phyloP scores from a whole-genome alignment of 30 jellyfish, hydroid and myxozoan genomes.

The Rhopilema esculentum region DNA sequence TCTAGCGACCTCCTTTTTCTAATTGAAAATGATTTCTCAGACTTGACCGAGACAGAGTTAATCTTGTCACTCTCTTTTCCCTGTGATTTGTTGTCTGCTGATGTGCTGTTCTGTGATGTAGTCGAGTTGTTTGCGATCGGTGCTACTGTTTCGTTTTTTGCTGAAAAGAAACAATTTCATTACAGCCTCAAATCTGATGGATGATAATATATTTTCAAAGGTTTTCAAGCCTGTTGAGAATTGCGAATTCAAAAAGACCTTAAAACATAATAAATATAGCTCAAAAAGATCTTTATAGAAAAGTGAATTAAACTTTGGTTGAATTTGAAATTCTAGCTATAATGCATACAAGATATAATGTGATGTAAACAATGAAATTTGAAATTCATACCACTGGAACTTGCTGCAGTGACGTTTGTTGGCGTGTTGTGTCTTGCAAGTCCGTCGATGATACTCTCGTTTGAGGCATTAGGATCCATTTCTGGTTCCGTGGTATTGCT shows the following conservation, averaged over 20 bases:
- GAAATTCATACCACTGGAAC: background rate
- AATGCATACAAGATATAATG: too few species aligned
- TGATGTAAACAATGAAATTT: too few species aligned
- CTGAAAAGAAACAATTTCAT: background rate
- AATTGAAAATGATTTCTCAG: constrained; percentile 44
- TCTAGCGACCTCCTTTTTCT: constrained; percentile 66
- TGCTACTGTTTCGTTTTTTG: background rate
- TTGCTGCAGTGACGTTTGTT: background rate
- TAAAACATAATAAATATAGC: too few species aligned
- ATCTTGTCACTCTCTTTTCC: constrained; percentile 4
- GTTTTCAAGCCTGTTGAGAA: too few species aligned
- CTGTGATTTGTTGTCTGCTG: background rate
- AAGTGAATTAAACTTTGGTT: too few species aligned
- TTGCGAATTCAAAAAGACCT: too few species aligned
- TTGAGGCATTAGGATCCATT: background rate
- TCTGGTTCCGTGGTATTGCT: constrained; percentile 2
- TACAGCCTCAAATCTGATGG: too few species aligned
- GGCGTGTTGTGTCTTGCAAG: constrained; percentile 24
- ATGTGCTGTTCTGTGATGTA: background rate
- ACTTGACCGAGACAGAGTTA: constrained; percentile 30
- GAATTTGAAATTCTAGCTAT: too few species aligned
- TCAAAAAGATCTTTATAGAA: background rate
- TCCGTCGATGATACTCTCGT: constrained; percentile 29
- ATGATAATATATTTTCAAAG: too few species aligned
- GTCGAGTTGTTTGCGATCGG: background rate